A percentile compares a stretch with the other conserved stretches of the same genome.
Conservation (phyloP, 2,113 vertebrate species). For the Suncus etruscus region DNA sequence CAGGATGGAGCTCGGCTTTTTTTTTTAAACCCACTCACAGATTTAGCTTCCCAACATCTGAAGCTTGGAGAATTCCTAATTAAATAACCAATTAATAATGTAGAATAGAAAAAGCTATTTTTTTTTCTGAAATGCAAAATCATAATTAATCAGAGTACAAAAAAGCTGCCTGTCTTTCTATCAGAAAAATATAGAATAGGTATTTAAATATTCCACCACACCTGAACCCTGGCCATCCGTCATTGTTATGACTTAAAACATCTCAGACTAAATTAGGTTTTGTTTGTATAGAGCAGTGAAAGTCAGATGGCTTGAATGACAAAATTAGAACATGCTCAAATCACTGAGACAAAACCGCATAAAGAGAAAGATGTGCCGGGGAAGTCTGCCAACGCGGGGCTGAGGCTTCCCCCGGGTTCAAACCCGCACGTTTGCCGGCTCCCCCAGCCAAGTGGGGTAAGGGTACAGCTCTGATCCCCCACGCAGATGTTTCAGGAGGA, state of each 20-base stretch:
- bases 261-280: constrained; percentile 97
- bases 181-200: constrained; percentile 89
- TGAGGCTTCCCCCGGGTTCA: constrained; percentile 82
- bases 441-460: neutral
- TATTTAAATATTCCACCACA: constrained; percentile 93
- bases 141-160: constrained; percentile 91
- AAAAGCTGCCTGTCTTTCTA: constrained; percentile 90
- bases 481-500: constrained; percentile 17
- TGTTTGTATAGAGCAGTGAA: constrained; percentile 95
- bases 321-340: constrained; percentile 93
- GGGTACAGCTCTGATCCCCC: constrained; percentile 65
- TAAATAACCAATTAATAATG: constrained; percentile 97
- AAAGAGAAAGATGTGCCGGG: constrained; percentile 85
- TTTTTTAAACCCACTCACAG: constrained; percentile 85
- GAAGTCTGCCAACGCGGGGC: constrained; percentile 81
- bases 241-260: constrained; percentile 98
- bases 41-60: constrained; percentile 91
- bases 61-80: constrained; percentile 94
- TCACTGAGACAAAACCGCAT: constrained; percentile 89
- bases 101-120: constrained; percentile 91
- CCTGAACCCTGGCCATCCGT: constrained; percentile 99
- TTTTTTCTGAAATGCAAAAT: constrained; percentile 89
- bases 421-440: neutral
- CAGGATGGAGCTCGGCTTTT: constrained; percentile 86
- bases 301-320: constrained; percentile 99